Percentiles rank a stretch among this genome's conserved stretches.
phyloP scores from a whole-genome alignment of 1,140 invertebrate genomes.

The Magallana ariakensis region DNA sequence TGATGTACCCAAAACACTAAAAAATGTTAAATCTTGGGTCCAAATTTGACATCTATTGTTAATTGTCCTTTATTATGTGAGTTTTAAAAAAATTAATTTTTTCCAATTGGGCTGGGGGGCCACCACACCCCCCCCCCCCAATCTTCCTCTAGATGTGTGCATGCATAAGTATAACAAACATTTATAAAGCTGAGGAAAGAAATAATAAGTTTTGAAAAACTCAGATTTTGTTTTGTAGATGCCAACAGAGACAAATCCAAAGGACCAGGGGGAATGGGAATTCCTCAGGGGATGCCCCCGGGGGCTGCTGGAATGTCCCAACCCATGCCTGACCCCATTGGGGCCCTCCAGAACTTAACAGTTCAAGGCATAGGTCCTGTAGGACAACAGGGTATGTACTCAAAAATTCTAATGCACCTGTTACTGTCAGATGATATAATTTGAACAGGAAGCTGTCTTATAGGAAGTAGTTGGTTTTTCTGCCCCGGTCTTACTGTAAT shows the following conservation, averaged over 20 bases:
- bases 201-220: too few relatives aligned
- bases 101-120: too few relatives aligned
- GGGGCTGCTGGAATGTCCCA: slow-evolving; percentile 47
- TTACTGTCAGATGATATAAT: not conserved
- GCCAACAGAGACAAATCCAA: slow-evolving; percentile 14
- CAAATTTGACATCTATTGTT: too few relatives aligned
- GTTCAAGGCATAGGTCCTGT: slow-evolving; percentile 83
- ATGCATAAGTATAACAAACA: too few relatives aligned
- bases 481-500: not conserved
- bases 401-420: not conserved
- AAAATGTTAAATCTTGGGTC: too few relatives aligned
- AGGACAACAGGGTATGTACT: slow-evolving; percentile 13
- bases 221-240: not conserved
- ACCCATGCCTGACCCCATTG: slow-evolving; percentile 86
- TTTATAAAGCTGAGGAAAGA: too few relatives aligned
- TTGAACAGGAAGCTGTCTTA: not conserved
- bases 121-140: too few relatives aligned
- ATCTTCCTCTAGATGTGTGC: too few relatives aligned
- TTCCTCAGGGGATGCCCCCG: slow-evolving; percentile 52
- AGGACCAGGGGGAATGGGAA: slow-evolving; percentile 42
- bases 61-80: too few relatives aligned
- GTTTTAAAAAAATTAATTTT: too few relatives aligned
- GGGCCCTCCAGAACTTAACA: slow-evolving; percentile 91
- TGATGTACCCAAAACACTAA: too few relatives aligned
- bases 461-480: not conserved